These are phyloP conservation scores for western clawed frog (Xenopus tropicalis) DNA, from an alignment of 2,113 vertebrate genomes.

Conservation along the genomic window UCB_Xtro_10.0 CM004446.2:32270501-32271000, in stretches of 20 bases:
- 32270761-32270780: constrained; percentile 15
- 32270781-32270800: constrained; percentile 33
- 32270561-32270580: too few species aligned
- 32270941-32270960: constrained; percentile 1
- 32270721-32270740: constrained; percentile 3
- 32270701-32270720: constrained; percentile 6
- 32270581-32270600: too few species aligned
- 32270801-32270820: constrained; percentile 33
- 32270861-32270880: constrained; percentile 31
- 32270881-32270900: constrained; percentile 38
- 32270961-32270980: neutral
- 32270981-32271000: neutral
- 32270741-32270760: constrained; percentile 15
- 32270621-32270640: too few species aligned
- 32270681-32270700: neutral
- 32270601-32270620: too few species aligned
- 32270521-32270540: too few species aligned
- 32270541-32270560: too few species aligned
- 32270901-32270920: constrained; percentile 37
- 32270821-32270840: constrained; percentile 40
- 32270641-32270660: too few species aligned
- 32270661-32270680: neutral
- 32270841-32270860: constrained; percentile 43
- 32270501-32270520: too few species aligned
- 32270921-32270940: neutral